phyloP scores from a whole-genome alignment of 2,113 vertebrate genomes.

The Ictalurus furcatus region DNA sequence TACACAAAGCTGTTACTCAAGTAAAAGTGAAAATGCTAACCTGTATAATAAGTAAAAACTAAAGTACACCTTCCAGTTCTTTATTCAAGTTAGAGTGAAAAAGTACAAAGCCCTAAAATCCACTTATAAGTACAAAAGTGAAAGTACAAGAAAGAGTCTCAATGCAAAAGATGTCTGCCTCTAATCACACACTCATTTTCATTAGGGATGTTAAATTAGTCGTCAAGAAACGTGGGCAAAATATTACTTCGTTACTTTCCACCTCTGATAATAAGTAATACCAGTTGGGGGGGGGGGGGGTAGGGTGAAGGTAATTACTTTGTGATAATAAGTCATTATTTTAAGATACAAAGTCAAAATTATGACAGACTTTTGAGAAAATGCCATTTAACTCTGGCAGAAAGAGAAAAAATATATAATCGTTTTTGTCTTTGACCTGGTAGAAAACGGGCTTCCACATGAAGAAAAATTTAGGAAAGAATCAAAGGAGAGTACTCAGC shows the following conservation, averaged over 20 bases:
- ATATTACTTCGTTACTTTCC: background rate
- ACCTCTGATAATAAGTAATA: constrained; percentile 7
- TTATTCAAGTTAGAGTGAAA: background rate
- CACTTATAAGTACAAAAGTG: background rate
- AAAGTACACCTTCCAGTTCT: background rate
- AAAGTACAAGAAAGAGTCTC: background rate
- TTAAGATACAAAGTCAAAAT: background rate
- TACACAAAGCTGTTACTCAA: background rate
- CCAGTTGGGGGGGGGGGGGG: background rate
- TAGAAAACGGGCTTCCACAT: background rate
- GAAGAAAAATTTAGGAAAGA: background rate
- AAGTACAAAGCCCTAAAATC: background rate
- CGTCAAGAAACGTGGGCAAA: background rate
- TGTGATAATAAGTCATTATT: constrained; percentile 24
- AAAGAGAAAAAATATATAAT: background rate
- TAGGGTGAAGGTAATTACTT: background rate
- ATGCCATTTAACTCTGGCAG: background rate
- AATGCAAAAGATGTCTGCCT: background rate
- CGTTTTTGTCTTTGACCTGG: background rate
- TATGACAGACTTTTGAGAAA: background rate
- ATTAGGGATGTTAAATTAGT: background rate
- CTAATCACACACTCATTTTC: background rate
- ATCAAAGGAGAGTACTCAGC: background rate
- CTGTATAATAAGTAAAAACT: background rate
- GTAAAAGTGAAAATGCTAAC: background rate